A percentile compares a stretch with the other conserved stretches of the same genome.
Evolutionary conservation across 2,797 vertebrate genomes (phyloP).

Genomic region (Anomalospiza imberbis): DNA sequence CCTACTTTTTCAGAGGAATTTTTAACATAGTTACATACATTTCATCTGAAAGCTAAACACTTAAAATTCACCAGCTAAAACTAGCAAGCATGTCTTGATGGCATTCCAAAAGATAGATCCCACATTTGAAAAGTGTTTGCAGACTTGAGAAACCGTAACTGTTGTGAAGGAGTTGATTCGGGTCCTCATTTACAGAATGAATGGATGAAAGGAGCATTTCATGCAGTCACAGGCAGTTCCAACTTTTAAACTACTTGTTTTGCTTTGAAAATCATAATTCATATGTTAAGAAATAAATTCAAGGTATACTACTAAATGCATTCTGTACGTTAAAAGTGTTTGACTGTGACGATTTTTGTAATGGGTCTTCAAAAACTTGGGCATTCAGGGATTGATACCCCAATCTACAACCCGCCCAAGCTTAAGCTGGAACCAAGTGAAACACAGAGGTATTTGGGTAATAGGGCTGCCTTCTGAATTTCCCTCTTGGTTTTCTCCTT

Average conservation of each 20-base stretch:
- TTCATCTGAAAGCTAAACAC: background rate
- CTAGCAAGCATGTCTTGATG: background rate
- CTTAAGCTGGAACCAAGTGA: background rate
- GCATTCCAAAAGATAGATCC: background rate
- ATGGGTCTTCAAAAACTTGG: background rate
- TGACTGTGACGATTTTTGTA: background rate
- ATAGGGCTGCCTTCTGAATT: background rate
- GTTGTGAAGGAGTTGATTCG: background rate
- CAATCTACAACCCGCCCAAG: background rate
- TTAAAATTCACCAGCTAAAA: conserved; percentile 1
- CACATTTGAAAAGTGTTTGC: background rate
- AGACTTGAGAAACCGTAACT: background rate
- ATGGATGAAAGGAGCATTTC: conserved; percentile 15
- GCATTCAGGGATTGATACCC: background rate
- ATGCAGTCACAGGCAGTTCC: background rate
- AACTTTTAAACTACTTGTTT: background rate
- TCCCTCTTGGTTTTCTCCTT: background rate
- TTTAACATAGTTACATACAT: conserved; percentile 5
- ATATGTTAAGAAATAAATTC: background rate
- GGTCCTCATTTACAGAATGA: background rate
- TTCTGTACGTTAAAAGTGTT: background rate
- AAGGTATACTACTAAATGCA: background rate
- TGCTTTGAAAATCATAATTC: background rate
- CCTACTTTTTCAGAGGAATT: conserved; percentile 27
- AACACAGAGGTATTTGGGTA: background rate